A percentile compares a stretch with the other conserved stretches of the same genome.
Conservation (phyloP, 2,888 invertebrate genomes). For the Andrena chrysosceles region DNA sequence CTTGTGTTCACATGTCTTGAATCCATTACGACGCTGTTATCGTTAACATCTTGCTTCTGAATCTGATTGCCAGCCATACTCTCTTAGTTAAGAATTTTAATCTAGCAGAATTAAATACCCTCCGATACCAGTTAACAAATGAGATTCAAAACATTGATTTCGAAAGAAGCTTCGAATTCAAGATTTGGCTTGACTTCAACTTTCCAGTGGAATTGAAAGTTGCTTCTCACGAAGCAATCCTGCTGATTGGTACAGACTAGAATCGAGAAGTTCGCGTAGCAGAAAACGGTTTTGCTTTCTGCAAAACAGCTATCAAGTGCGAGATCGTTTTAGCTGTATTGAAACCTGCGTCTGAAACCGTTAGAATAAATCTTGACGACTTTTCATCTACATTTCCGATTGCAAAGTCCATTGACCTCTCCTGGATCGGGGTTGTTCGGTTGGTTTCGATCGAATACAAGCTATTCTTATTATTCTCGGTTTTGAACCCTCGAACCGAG, state of each 20-base stretch:
- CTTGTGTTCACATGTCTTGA: constrained; percentile 11
- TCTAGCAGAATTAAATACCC: neutral
- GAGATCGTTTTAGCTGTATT: too few species aligned
- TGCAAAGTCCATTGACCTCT: neutral
- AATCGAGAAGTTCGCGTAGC: constrained; percentile 17
- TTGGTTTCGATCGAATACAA: constrained; percentile 4
- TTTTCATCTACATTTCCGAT: too few species aligned
- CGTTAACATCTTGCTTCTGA: neutral
- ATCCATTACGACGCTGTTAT: constrained; percentile 5
- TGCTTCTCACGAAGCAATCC: constrained; percentile 30
- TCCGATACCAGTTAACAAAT: neutral
- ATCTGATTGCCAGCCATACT: neutral
- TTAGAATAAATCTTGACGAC: too few species aligned
- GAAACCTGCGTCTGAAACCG: too few species aligned
- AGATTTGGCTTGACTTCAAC: neutral
- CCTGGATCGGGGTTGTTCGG: neutral
- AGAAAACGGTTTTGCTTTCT: neutral
- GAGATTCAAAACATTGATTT: neutral
- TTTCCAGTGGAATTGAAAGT: constrained; percentile 10
- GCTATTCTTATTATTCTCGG: constrained; percentile 38
- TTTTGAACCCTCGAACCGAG: constrained; percentile 18
- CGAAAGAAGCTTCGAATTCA: constrained; percentile 1
- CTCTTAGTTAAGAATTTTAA: neutral
- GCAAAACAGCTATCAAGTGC: neutral
- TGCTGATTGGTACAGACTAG: constrained; percentile 19